A percentile compares a stretch with the other conserved stretches of the same genome.
Conservation (phyloP, 2,797 vertebrate genomes). For the Sebastes hopkinsi region DNA sequence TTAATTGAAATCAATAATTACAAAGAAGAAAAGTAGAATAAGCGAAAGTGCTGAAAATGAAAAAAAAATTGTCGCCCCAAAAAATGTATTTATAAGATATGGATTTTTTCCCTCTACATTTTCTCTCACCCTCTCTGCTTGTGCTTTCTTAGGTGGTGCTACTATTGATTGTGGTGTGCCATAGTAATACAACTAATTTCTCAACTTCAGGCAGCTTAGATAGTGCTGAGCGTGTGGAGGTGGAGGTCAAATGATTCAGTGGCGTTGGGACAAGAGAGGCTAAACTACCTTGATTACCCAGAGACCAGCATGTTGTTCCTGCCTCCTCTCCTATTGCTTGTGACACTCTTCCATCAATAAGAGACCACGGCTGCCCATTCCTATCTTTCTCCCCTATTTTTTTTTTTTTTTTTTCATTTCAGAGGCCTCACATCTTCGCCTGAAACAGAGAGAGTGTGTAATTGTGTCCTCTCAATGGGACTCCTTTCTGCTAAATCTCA, state of each 20-base stretch:
- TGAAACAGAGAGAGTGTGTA: slow-evolving; percentile 51
- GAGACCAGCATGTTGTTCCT: slow-evolving; percentile 47
- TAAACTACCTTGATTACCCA: slow-evolving; percentile 69
- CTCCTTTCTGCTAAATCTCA: slow-evolving; percentile 68
- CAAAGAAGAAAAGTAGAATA: slow-evolving; percentile 64
- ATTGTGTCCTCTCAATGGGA: slow-evolving; percentile 68
- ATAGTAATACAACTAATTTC: slow-evolving; percentile 87
- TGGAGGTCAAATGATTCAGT: slow-evolving; percentile 73
- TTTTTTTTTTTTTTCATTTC: slow-evolving; percentile 23
- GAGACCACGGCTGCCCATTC: slow-evolving; percentile 33
- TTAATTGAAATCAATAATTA: slow-evolving; percentile 86
- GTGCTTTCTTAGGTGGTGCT: slow-evolving; percentile 62
- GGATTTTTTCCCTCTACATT: slow-evolving; percentile 73
- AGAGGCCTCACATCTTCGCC: slow-evolving; percentile 22
- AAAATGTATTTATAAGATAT: slow-evolving; percentile 86
- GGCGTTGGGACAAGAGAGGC: slow-evolving; percentile 48
- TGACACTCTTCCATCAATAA: slow-evolving; percentile 63
- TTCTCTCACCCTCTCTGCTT: slow-evolving; percentile 47
- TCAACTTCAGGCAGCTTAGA: slow-evolving; percentile 82
- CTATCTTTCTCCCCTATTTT: slow-evolving; percentile 26
- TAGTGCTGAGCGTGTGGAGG: slow-evolving; percentile 56
- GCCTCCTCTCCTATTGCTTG: slow-evolving; percentile 42
- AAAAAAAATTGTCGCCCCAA: slow-evolving; percentile 63
- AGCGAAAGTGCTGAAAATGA: slow-evolving; percentile 65
- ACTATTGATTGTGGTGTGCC: slow-evolving; percentile 81